A percentile compares a stretch with the other conserved stretches of the same genome.
These are phyloP conservation scores for Cheilosia scutellata DNA, from an alignment of 2,888 invertebrate genomes.

Conservation along the genomic window DNA sequence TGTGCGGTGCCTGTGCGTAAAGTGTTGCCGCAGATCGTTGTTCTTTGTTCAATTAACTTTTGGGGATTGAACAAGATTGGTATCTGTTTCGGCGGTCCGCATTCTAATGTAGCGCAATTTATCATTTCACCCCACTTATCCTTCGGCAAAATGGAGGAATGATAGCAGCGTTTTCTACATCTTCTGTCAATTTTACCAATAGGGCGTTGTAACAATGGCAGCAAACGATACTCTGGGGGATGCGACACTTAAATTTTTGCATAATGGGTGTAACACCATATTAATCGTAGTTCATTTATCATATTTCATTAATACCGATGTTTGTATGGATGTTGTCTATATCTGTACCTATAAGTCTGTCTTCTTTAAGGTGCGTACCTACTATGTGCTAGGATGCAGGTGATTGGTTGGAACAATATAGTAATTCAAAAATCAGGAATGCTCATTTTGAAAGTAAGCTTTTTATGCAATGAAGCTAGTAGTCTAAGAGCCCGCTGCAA, in stretches of 20 bases:
- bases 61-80: constrained; percentile 65
- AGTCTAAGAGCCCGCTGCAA: no score
- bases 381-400: not conserved
- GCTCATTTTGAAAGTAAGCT: no score
- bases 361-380: not conserved
- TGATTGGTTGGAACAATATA: no score
- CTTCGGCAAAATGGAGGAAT: constrained; percentile 58
- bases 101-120: constrained; percentile 70
- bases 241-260: constrained; percentile 66
- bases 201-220: constrained; percentile 29
- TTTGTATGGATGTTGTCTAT: not conserved
- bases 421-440: no score
- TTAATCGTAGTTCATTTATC: constrained; percentile 71
- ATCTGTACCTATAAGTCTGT: not conserved
- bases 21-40: constrained; percentile 58
- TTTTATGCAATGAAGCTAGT: no score
- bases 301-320: constrained; percentile 56
- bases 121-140: constrained; percentile 66
- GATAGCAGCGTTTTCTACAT: constrained; percentile 58
- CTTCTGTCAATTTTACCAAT: constrained; percentile 58
- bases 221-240: constrained; percentile 41
- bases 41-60: constrained; percentile 72
- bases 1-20: constrained; percentile 23
- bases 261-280: constrained; percentile 61
- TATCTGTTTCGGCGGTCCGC: constrained; percentile 65